A percentile compares a stretch with the other conserved stretches of the same genome.
These are phyloP conservation scores for Syngnathus rostellatus DNA, from an alignment of 2,797 vertebrate species.

Conservation along the genomic window DNA sequence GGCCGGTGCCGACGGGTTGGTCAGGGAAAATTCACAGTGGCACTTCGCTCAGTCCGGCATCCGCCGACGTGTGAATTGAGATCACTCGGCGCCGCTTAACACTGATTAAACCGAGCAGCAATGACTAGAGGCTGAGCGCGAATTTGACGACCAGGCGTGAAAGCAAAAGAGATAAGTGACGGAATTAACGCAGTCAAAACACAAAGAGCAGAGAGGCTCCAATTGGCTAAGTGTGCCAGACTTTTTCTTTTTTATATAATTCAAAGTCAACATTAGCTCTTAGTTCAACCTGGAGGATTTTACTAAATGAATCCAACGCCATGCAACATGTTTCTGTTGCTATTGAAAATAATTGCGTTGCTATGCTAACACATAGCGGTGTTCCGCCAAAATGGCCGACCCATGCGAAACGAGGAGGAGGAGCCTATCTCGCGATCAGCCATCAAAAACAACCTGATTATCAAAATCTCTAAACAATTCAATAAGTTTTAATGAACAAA, in stretches of 20 bases:
- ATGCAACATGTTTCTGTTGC: background rate
- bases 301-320: background rate
- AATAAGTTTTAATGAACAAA: too few species aligned
- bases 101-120: slow-evolving; percentile 60
- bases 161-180: background rate
- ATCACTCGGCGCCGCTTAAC: slow-evolving; percentile 61
- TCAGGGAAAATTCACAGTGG: slow-evolving; percentile 64
- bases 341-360: too few species aligned
- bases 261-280: background rate
- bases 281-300: background rate
- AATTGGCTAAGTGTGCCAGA: background rate
- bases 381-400: too few species aligned
- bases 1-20: slow-evolving; percentile 40
- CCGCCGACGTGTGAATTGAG: slow-evolving; percentile 62
- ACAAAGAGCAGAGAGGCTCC: slow-evolving; percentile 12
- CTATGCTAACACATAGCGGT: too few species aligned
- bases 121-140: slow-evolving; percentile 39
- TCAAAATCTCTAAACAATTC: too few species aligned
- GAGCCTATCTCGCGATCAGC: too few species aligned
- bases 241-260: background rate
- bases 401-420: too few species aligned
- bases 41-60: slow-evolving; percentile 55
- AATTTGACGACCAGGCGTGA: slow-evolving; percentile 29
- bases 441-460: too few species aligned
- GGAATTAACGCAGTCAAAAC: slow-evolving; percentile 27